Evolutionary conservation across 2,797 vertebrate species (phyloP).

Genomic region (Protosalanx chinensis): DNA sequence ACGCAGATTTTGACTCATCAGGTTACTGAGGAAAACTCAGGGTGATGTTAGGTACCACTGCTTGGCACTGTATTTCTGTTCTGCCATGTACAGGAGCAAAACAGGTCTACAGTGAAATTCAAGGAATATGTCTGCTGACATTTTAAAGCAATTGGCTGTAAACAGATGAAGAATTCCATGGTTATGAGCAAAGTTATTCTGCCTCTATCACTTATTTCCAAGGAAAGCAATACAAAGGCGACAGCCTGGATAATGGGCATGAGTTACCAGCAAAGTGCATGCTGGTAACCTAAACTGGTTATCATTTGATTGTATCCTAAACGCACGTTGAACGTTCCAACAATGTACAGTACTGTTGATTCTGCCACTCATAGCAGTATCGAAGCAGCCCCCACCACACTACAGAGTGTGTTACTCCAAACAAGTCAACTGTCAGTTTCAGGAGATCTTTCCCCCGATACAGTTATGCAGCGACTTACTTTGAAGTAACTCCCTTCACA

Average conservation of each 20-base stretch:
- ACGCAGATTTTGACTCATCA: background rate
- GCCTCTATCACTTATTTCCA: no score
- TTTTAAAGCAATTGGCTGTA: no score
- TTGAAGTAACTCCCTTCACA: background rate
- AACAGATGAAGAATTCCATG: no score
- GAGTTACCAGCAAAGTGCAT: background rate
- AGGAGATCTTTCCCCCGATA: background rate
- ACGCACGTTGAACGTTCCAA: background rate
- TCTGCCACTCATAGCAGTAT: background rate
- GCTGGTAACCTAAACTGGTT: background rate
- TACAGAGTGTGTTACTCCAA: background rate
- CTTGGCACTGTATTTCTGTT: background rate
- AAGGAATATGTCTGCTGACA: no score
- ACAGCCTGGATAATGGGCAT: background rate
- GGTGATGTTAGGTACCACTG: background rate
- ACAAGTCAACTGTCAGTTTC: constrained; percentile 10
- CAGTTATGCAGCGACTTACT: background rate
- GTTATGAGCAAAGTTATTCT: no score
- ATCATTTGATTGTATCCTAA: background rate
- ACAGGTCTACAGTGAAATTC: no score
- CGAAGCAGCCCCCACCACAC: background rate
- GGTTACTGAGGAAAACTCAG: background rate
- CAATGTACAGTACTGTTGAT: background rate
- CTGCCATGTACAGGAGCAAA: no score
- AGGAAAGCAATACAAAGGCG: background rate